These are phyloP conservation scores for Montipora capricornis DNA, from an alignment of 64 coral and sea anemone genomes.

Conservation along the genomic window DNA sequence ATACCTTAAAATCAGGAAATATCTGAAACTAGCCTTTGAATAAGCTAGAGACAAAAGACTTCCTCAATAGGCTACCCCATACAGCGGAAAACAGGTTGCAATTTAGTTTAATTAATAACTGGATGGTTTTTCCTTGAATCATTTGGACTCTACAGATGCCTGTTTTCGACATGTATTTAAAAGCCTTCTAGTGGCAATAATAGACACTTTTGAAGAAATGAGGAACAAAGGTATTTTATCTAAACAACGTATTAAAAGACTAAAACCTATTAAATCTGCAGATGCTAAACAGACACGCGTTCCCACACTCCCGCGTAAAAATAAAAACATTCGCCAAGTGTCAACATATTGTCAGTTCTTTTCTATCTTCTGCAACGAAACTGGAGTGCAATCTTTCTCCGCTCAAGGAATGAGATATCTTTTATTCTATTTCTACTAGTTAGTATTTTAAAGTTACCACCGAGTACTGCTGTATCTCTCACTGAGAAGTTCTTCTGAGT, in stretches of 20 bases:
- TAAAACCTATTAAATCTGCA: conserved; percentile 67
- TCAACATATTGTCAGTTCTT: conserved; percentile 12
- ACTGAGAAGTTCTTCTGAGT: neutral
- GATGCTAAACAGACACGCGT: conserved; percentile 46
- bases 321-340: conserved; percentile 52
- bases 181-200: conserved; percentile 61
- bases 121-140: neutral
- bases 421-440: neutral
- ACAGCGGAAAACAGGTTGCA: conserved; percentile 30
- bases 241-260: conserved; percentile 84
- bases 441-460: neutral
- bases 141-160: conserved; percentile 32
- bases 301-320: conserved; percentile 62
- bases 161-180: conserved; percentile 78
- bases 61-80: conserved; percentile 13
- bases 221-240: conserved; percentile 65
- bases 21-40: conserved; percentile 32
- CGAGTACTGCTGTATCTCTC: neutral
- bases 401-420: neutral
- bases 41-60: conserved; percentile 27
- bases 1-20: conserved; percentile 53
- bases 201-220: conserved; percentile 76
- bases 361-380: neutral
- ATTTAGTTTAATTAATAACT: conserved; percentile 52
- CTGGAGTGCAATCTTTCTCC: conserved; percentile 4